Percentiles rank a stretch among this genome's conserved stretches.
Evolutionary conservation across 2,113 vertebrate genomes (phyloP).

Genomic region (Lipotes vexillifer): DNA sequence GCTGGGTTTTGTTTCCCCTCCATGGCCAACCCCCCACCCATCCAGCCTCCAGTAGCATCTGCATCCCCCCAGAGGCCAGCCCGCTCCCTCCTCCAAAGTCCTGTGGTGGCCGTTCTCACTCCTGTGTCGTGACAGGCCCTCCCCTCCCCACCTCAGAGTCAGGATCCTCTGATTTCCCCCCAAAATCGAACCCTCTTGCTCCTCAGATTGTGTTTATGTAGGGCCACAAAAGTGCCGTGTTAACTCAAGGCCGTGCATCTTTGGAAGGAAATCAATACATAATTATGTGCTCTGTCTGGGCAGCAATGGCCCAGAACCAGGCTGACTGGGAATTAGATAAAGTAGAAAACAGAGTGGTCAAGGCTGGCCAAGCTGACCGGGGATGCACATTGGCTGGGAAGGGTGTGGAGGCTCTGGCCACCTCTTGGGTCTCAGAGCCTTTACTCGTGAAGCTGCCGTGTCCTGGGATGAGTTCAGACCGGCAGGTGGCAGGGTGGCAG

Average conservation of each 20-base stretch:
- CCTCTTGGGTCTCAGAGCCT: neutral
- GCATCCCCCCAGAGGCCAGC: neutral
- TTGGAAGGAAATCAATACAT: conserved; percentile 75
- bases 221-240: neutral
- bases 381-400: rapidly evolving
- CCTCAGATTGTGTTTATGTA: conserved; percentile 37
- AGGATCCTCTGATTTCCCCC: neutral
- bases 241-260: conserved; percentile 60
- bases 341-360: neutral
- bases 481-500: rapidly evolving
- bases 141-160: neutral
- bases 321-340: neutral
- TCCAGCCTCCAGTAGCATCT: neutral
- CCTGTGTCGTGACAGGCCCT: neutral
- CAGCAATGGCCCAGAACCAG: neutral
- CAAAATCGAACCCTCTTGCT: conserved; percentile 31
- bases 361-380: neutral
- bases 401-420: too few species aligned
- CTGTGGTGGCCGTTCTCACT: neutral
- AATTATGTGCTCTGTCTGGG: conserved; percentile 67
- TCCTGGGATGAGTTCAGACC: neutral
- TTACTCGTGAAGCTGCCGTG: too few species aligned
- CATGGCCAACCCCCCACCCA: neutral
- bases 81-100: neutral
- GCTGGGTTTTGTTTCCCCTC: neutral